Evolutionary conservation across 1,140 invertebrate species (phyloP), one percentile per base, ranked within the genome.

Genomic region (Scaptomyza pallida): DNA sequence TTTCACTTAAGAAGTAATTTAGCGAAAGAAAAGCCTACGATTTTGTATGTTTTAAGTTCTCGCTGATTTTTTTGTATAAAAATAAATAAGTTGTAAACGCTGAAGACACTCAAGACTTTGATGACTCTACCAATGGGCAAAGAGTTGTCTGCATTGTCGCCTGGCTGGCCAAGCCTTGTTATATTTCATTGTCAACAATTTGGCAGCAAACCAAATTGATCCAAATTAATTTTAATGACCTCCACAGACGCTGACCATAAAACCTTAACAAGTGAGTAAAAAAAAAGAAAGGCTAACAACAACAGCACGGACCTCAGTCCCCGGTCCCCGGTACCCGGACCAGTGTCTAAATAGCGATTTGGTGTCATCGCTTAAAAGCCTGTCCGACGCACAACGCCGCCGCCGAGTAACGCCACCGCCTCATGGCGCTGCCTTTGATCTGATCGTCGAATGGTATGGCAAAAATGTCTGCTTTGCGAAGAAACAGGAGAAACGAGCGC

Each of bases 211-310:
- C 89, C 76, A 90, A 90, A 90, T 90, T 90, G 89, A 90, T 80
- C 89, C 89, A 89, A 90, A 90, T 90, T 90, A 90, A 90, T 89
- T 90, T 90, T 89, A 90, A 90, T 90, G 85, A 90, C 85, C 89
- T 70, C 75, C 76, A 50, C 67, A 60, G 80, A 79, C 59, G 63
- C 15, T 56, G 67, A 73, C 67, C 81, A 67, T 85, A 80, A 85
- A 85, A 74, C 63, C 81, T 63, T 69, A 85, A 80, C 80, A 76
- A 73, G 77, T 48, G 56, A 69, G 48, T 64, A 67, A 67, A 60
- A 72, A 65, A 69, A 59, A 23, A 23, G 50, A 55, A 52, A 56
- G 41, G 51, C 51, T 26, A 23, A 23, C 21, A 44, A 16, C 50
- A 26, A 17, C 21, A 35, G 12, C 5, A 15, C 33, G 33, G 69